Conservation (phyloP, 53 echinoderm and acorn worm genomes). For the Mesocentrotus franciscanus region DNA sequence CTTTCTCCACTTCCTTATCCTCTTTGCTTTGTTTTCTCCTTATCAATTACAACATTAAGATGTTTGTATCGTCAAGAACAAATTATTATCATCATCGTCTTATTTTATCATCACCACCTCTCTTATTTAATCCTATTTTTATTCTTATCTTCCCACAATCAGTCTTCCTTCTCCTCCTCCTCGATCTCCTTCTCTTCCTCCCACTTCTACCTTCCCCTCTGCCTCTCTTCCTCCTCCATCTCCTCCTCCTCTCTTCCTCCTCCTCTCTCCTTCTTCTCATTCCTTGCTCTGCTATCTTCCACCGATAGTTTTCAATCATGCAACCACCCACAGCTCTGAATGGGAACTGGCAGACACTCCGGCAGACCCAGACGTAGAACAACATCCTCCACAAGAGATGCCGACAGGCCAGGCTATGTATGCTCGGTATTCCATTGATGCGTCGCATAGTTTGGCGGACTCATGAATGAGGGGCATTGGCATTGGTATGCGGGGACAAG, state of each 20-base stretch:
- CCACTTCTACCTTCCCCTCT: no score
- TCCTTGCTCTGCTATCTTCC: not conserved
- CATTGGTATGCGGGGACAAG: not conserved
- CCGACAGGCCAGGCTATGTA: not conserved
- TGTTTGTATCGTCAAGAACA: no score
- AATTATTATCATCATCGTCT: not conserved
- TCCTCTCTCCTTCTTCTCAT: not conserved
- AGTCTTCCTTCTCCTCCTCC: not conserved
- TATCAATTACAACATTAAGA: no score
- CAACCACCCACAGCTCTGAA: not conserved
- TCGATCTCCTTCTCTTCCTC: no score
- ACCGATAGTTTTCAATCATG: not conserved
- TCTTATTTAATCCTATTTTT: not conserved
- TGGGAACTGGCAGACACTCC: not conserved
- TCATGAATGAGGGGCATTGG: slow-evolving; percentile 35
- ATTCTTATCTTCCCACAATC: not conserved
- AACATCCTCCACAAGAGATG: not conserved
- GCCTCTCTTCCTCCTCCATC: no score
- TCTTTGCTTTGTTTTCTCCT: no score
- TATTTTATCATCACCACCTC: not conserved
- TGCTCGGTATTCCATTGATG: slow-evolving; percentile 26
- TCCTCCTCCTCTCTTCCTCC: not conserved
- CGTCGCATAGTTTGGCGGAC: not conserved
- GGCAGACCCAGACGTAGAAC: not conserved
- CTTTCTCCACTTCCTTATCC: not conserved